Conservation (phyloP, 1,140 invertebrate species). For the Hypsibius dujardini region DNA sequence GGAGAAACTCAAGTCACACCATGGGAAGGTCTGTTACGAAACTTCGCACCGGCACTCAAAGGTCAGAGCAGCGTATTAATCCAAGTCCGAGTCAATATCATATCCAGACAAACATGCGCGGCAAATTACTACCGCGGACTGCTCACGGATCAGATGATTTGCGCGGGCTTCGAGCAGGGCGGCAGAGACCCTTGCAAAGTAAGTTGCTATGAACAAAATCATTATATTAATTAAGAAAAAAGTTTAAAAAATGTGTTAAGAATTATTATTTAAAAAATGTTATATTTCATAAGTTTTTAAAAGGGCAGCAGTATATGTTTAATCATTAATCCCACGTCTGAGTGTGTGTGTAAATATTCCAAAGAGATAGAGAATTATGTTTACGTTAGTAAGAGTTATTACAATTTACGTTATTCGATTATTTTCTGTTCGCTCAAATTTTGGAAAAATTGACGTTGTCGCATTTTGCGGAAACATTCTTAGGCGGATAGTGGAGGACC, state of each 20-base stretch:
- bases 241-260: no score
- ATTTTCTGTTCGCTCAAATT: no score
- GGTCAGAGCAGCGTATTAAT: not conserved
- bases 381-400: no score
- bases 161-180: slow-evolving; percentile 60
- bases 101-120: not conserved
- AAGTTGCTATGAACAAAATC: slow-evolving; percentile 22
- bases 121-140: not conserved
- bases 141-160: slow-evolving; percentile 38
- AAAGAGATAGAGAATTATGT: no score
- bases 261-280: no score
- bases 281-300: no score
- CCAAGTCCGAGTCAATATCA: not conserved
- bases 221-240: no score
- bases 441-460: no score
- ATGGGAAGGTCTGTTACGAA: not conserved
- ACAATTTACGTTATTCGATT: no score
- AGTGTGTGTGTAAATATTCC: no score
- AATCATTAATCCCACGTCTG: no score
- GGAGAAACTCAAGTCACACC: not conserved
- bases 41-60: not conserved
- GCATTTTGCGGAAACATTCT: not conserved
- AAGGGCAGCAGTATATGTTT: no score
- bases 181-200: slow-evolving; percentile 69
- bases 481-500: slow-evolving; percentile 3